These are phyloP conservation scores for Sycophila texana DNA, from an alignment of 2,888 invertebrate species.

Conservation along the genomic window DNA sequence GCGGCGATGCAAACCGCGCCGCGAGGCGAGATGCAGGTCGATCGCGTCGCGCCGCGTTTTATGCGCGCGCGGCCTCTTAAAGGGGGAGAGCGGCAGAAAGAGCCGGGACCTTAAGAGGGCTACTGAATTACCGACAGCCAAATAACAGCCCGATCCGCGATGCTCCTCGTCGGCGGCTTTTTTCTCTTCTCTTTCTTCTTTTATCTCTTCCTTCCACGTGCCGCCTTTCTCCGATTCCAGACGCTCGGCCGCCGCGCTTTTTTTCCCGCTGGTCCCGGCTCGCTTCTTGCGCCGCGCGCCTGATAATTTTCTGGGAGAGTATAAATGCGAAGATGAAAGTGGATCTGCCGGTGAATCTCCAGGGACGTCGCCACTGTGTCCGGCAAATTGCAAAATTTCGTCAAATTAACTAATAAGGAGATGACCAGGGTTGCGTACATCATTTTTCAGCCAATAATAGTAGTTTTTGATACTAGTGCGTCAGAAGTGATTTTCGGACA, in stretches of 20 bases:
- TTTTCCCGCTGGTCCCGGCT: not conserved
- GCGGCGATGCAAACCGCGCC: conserved; percentile 13
- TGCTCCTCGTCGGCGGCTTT: conserved; percentile 63
- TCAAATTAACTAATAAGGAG: too few species aligned
- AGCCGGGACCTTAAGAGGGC: conserved; percentile 63
- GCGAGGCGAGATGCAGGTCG: conserved; percentile 55
- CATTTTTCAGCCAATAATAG: too few species aligned
- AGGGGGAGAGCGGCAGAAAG: conserved; percentile 58
- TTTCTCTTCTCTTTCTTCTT: conserved; percentile 52
- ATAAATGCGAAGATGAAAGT: too few species aligned
- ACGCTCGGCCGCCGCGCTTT: not conserved
- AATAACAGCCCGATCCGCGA: conserved; percentile 68
- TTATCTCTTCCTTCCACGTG: conserved; percentile 57
- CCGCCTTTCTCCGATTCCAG: conserved; percentile 48
- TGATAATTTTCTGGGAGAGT: too few species aligned
- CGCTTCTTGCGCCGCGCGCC: not conserved
- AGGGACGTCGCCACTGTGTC: too few species aligned
- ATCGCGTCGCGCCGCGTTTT: conserved; percentile 57
- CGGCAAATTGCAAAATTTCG: too few species aligned
- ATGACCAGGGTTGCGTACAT: too few species aligned
- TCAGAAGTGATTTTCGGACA: too few species aligned
- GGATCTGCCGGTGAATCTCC: too few species aligned
- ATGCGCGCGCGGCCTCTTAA: conserved; percentile 9
- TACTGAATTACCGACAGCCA: conserved; percentile 71
- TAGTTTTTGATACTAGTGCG: too few species aligned